A percentile compares a stretch with the other conserved stretches of the same genome.
These are phyloP conservation scores for Indicator maculatus DNA, from an alignment of 2,113 vertebrate species.

Conservation along the genomic window DNA sequence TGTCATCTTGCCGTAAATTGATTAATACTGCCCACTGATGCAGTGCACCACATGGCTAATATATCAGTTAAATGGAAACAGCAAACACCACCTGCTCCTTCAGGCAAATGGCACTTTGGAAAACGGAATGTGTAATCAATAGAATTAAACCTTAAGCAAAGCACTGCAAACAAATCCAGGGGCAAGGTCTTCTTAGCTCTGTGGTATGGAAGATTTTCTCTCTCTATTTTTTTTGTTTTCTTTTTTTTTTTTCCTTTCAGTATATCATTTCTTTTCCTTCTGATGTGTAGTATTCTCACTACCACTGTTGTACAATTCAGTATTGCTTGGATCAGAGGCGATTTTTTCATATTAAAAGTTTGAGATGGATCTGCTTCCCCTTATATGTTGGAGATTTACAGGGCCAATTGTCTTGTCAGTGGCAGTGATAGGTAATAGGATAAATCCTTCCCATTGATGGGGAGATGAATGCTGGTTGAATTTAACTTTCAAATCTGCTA, in stretches of 20 bases:
- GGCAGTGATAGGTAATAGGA: constrained; percentile 34
- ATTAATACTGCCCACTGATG: constrained; percentile 84
- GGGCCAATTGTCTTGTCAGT: background rate
- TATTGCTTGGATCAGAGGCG: background rate
- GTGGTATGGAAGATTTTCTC: constrained; percentile 45
- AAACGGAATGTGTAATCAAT: constrained; percentile 89
- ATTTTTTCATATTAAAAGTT: background rate
- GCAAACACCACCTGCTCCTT: constrained; percentile 88
- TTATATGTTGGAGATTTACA: background rate
- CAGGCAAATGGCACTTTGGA: constrained; percentile 85
- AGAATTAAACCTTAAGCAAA: constrained; percentile 85
- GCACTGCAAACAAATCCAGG: constrained; percentile 76
- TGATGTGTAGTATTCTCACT: background rate
- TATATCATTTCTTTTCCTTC: constrained; percentile 3
- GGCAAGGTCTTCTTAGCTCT: constrained; percentile 74
- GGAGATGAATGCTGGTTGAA: constrained; percentile 45
- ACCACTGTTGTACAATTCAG: background rate
- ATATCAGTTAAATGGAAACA: constrained; percentile 88
- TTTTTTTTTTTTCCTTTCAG: background rate
- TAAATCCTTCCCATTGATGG: constrained; percentile 46
- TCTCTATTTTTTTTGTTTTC: background rate
- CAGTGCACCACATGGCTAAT: constrained; percentile 86
- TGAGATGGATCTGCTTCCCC: background rate
- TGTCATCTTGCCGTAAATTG: constrained; percentile 84
- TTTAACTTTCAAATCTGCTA: constrained; percentile 57